These are phyloP conservation scores for Chrosomus eos DNA, from an alignment of 2,797 vertebrate genomes.

Conservation along the genomic window DNA sequence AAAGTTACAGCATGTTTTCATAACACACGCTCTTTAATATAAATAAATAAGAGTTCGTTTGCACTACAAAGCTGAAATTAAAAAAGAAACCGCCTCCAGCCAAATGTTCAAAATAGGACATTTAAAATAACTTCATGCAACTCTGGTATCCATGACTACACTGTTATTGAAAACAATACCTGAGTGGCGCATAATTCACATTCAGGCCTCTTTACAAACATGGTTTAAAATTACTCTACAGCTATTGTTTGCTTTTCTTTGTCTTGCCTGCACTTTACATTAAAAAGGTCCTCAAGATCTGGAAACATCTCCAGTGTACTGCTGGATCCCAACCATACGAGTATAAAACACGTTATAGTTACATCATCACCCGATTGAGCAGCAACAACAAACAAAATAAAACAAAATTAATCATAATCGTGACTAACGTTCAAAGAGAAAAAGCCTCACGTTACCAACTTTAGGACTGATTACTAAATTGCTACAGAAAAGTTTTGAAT, in stretches of 20 bases:
- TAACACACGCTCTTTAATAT: conserved; percentile 41
- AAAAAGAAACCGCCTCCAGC: conserved; percentile 11
- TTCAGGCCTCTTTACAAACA: conserved; percentile 79
- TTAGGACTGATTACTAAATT: conserved; percentile 70
- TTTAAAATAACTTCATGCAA: conserved; percentile 61
- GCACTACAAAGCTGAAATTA: not conserved
- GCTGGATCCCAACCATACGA: conserved; percentile 59
- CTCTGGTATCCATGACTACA: conserved; percentile 81
- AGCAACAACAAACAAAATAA: conserved; percentile 64
- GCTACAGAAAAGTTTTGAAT: conserved; percentile 57
- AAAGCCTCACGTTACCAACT: conserved; percentile 61
- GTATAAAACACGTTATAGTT: not conserved
- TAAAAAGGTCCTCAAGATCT: conserved; percentile 70
- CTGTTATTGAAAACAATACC: conserved; percentile 87
- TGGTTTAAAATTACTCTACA: conserved; percentile 84
- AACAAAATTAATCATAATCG: conserved; percentile 69
- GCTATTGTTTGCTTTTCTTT: conserved; percentile 82
- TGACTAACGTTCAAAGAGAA: conserved; percentile 55
- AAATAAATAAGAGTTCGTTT: conserved; percentile 44
- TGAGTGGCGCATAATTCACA: conserved; percentile 71
- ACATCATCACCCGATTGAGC: conserved; percentile 52
- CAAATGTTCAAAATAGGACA: conserved; percentile 1
- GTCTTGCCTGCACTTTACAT: conserved; percentile 78
- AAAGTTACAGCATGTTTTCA: not conserved
- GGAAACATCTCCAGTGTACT: conserved; percentile 65